phyloP scores from a whole-genome alignment of 2,888 invertebrate species.

The Pammene aurita region DNA sequence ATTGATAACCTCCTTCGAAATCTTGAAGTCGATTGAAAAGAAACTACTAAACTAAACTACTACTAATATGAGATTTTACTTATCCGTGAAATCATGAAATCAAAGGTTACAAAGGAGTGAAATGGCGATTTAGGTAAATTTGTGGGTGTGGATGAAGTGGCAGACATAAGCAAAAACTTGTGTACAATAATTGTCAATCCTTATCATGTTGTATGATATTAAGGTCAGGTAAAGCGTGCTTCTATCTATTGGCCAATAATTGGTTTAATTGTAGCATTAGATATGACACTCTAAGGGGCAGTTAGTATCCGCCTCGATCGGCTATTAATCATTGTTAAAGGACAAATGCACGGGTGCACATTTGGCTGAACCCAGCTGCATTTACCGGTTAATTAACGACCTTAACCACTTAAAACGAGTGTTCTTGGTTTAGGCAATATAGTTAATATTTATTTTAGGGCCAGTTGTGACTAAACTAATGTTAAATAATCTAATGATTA shows the following conservation, averaged over 20 bases:
- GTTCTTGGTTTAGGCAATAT: conserved; percentile 15
- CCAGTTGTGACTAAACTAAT: conserved; percentile 1
- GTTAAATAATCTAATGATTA: not conserved
- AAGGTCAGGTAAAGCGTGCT: conserved; percentile 15
- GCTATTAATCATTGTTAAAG: conserved; percentile 38
- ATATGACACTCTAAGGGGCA: conserved; percentile 25
- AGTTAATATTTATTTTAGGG: conserved; percentile 23
- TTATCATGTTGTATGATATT: conserved; percentile 13
- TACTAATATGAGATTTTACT: too few species aligned
- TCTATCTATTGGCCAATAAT: conserved; percentile 5
- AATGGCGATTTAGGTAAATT: too few species aligned
- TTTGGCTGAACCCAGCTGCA: conserved; percentile 33
- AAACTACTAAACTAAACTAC: too few species aligned
- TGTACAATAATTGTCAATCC: not conserved
- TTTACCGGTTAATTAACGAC: conserved; percentile 17
- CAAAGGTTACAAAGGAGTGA: too few species aligned
- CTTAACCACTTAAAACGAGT: conserved; percentile 29
- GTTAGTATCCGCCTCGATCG: conserved; percentile 21
- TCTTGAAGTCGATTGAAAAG: too few species aligned
- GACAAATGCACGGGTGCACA: conserved; percentile 24
- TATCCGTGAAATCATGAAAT: too few species aligned
- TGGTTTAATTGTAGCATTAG: conserved; percentile 35
- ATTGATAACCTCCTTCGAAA: too few species aligned
- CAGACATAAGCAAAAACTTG: not conserved
- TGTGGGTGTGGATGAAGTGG: too few species aligned